Evolutionary conservation across 2,797 vertebrate species (phyloP).

Genomic region (Sternarchorhynchus goeldii): DNA sequence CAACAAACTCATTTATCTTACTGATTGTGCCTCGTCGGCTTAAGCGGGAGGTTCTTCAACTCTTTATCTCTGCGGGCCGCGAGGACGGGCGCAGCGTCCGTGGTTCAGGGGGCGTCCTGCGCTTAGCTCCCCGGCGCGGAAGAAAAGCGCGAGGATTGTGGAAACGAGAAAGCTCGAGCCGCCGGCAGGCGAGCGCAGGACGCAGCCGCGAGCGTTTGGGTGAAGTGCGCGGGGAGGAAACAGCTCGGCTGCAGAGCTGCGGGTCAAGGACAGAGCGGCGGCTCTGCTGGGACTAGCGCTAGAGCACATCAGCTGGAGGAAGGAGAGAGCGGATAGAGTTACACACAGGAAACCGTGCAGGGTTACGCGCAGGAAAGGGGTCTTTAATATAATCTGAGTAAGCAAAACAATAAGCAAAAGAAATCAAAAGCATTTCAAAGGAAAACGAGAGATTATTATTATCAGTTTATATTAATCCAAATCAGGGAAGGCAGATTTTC

Average conservation of each 20-base stretch:
- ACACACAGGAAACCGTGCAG: constrained; percentile 2
- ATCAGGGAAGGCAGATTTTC: too few species aligned
- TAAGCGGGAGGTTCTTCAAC: constrained; percentile 50
- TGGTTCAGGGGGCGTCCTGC: constrained; percentile 32
- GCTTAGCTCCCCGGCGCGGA: constrained; percentile 45
- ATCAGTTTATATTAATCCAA: neutral
- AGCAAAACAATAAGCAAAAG: neutral
- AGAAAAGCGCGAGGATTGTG: constrained; percentile 23
- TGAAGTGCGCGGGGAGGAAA: neutral
- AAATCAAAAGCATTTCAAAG: neutral
- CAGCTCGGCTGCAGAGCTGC: constrained; percentile 2
- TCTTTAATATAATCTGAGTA: neutral
- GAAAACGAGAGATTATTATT: neutral
- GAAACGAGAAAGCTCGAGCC: neutral
- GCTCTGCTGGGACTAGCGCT: neutral
- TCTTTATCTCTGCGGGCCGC: constrained; percentile 52
- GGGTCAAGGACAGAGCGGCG: constrained; percentile 30
- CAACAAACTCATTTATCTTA: constrained; percentile 58
- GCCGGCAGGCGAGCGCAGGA: neutral
- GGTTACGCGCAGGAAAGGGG: constrained; percentile 16
- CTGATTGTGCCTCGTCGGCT: constrained; percentile 56
- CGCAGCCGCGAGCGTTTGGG: constrained; percentile 10
- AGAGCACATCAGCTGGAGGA: neutral
- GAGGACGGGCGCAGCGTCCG: constrained; percentile 39
- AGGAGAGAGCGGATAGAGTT: neutral